These are phyloP conservation scores for Aphrocallistes beatrix DNA, from an alignment of 37 sponge, comb jelly and placozoan species.

Conservation along the genomic window DNA sequence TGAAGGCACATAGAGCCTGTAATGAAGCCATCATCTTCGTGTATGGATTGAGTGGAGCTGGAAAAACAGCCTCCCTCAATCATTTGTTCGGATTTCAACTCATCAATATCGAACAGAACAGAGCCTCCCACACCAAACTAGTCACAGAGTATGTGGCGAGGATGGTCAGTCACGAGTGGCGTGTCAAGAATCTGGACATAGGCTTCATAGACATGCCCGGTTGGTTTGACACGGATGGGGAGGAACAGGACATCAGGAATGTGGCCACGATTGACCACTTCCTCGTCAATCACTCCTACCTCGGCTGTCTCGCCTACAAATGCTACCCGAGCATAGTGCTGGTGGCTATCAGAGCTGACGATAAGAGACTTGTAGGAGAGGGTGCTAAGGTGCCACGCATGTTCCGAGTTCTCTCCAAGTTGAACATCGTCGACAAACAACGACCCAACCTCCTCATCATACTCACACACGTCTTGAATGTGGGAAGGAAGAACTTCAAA, in stretches of 20 bases:
- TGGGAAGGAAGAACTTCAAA: not conserved
- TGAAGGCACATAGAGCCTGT: not conserved
- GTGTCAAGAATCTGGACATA: not conserved
- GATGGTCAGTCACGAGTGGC: not conserved
- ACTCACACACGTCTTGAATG: not conserved
- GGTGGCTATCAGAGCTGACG: not conserved
- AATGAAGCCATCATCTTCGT: not conserved
- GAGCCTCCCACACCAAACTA: not conserved
- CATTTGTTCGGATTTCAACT: not conserved
- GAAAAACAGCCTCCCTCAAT: not conserved
- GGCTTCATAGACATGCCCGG: slow-evolving; percentile 12
- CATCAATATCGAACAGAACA: not conserved
- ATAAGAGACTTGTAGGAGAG: not conserved
- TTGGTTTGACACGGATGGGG: not conserved
- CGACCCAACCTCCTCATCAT: not conserved
- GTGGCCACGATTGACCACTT: slow-evolving; percentile 4
- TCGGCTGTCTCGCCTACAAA: not conserved
- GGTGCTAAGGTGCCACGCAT: not conserved
- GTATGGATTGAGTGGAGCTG: not conserved
- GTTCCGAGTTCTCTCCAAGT: not conserved
- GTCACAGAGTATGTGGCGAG: slow-evolving; percentile 13
- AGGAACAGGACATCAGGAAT: not conserved
- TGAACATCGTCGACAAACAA: not conserved
- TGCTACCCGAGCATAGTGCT: not conserved
- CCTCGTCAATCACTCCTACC: not conserved